Percentiles rank a stretch among this genome's conserved stretches.
phyloP scores from a whole-genome alignment of 1,140 invertebrate species.

The Drosophila nannoptera region DNA sequence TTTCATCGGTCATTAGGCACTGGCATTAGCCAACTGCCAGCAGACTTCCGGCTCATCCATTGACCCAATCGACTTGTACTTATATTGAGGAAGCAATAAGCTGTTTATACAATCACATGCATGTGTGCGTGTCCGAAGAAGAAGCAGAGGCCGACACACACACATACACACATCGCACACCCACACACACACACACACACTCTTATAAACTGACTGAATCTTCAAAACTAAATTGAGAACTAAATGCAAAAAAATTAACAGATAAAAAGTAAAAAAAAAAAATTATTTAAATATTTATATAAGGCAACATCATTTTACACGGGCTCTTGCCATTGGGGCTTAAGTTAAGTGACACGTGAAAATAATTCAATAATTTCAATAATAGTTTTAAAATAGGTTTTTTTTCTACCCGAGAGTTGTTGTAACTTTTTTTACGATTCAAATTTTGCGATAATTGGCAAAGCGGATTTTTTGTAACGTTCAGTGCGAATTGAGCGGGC shows the following conservation, averaged over 20 bases:
- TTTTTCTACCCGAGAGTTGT: conserved; percentile 71
- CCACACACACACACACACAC: conserved; percentile 26
- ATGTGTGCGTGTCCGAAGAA: conserved; percentile 3
- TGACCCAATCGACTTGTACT: conserved; percentile 19
- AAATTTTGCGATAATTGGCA: conserved; percentile 70
- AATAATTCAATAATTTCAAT: conserved; percentile 68
- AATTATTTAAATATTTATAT: conserved; percentile 23
- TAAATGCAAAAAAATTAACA: conserved; percentile 15
- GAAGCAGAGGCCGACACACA: conserved; percentile 1
- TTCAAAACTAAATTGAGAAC: conserved; percentile 24
- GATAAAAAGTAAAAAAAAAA: conserved; percentile 38
- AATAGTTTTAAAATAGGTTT: conserved; percentile 70
- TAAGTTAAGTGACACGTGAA: conserved; percentile 55
- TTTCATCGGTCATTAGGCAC: neutral
- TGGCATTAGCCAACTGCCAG: neutral
- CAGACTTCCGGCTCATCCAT: conserved; percentile 11
- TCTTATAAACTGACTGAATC: conserved; percentile 53
- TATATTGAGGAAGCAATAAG: conserved; percentile 58
- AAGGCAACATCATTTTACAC: conserved; percentile 46
- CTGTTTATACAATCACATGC: conserved; percentile 66
- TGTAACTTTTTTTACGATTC: conserved; percentile 73
- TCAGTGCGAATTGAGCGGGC: conserved; percentile 36
- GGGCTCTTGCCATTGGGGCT: conserved; percentile 15
- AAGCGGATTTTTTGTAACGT: conserved; percentile 57
- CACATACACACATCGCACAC: conserved; percentile 15